Conservation (phyloP, 2,113 vertebrate genomes). For the Eretmochelys imbricata region DNA sequence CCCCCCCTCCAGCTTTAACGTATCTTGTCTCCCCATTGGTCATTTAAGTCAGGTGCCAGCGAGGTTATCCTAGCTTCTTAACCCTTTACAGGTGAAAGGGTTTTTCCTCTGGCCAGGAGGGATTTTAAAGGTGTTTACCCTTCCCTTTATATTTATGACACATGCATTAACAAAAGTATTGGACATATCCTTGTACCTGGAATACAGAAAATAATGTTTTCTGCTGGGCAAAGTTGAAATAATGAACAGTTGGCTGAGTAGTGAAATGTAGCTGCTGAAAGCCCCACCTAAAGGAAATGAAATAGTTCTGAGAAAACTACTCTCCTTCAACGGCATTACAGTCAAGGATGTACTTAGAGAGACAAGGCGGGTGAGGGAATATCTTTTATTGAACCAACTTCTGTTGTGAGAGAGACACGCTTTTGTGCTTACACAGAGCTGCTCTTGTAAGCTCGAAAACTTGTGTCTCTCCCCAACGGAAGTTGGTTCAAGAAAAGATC, state of each 20-base stretch:
- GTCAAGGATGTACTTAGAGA: rapidly evolving
- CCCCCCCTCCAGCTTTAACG: too few relatives aligned
- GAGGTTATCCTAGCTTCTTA: too few relatives aligned
- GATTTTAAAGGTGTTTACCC: too few relatives aligned
- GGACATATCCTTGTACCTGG: neutral
- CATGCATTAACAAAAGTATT: neutral
- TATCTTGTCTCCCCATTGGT: too few relatives aligned
- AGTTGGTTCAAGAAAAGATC: neutral
- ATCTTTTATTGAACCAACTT: neutral
- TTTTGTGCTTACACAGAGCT: neutral
- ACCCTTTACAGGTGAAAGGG: too few relatives aligned
- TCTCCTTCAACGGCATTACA: neutral
- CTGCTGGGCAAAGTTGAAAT: neutral
- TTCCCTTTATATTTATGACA: too few relatives aligned
- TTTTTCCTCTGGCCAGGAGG: too few relatives aligned
- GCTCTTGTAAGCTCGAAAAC: neutral
- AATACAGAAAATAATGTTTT: neutral
- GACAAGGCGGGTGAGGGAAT: neutral
- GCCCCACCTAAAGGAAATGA: neutral
- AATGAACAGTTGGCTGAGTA: neutral
- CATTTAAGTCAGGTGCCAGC: too few relatives aligned
- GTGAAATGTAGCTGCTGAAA: conserved; percentile 14
- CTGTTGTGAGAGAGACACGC: neutral
- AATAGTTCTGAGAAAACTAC: neutral
- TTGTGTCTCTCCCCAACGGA: neutral